A percentile compares a stretch with the other conserved stretches of the same genome.
Conservation (phyloP, 2,888 invertebrate genomes). For the Machimus atricapillus region DNA sequence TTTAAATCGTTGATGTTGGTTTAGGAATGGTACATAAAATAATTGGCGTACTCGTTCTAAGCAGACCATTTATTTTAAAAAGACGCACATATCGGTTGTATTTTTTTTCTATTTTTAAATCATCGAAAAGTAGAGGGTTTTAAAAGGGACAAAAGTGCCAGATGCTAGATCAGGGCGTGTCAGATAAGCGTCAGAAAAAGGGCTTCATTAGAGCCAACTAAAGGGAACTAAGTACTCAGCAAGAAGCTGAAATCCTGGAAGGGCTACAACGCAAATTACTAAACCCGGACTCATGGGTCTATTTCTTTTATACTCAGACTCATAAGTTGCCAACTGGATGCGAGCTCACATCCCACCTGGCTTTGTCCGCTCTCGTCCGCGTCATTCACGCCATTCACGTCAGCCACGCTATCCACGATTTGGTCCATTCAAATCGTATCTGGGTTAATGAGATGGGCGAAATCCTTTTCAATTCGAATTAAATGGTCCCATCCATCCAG, state of each 20-base stretch:
- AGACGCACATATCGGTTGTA: neutral
- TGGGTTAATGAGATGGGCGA: neutral
- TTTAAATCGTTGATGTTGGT: neutral
- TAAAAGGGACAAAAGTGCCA: neutral
- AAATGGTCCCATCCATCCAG: neutral
- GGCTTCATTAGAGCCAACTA: neutral
- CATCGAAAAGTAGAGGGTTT: neutral
- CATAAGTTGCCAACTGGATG: neutral
- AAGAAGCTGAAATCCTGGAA: neutral
- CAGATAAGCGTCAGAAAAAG: neutral
- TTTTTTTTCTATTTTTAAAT: neutral
- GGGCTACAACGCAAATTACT: neutral
- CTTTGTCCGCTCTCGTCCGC: neutral
- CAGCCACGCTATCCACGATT: neutral
- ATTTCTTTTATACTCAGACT: neutral
- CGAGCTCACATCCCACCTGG: neutral
- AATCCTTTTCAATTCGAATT: neutral
- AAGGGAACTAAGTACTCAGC: neutral
- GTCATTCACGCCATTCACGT: neutral
- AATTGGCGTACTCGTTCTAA: neutral
- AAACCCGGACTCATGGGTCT: neutral
- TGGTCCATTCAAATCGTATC: neutral
- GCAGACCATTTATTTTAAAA: neutral
- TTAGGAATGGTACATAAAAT: too few relatives aligned
- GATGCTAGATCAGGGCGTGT: neutral